A percentile compares a stretch with the other conserved stretches of the same genome.
Evolutionary conservation across 1,140 invertebrate species (phyloP).

Genomic region (Mamestra configurata): DNA sequence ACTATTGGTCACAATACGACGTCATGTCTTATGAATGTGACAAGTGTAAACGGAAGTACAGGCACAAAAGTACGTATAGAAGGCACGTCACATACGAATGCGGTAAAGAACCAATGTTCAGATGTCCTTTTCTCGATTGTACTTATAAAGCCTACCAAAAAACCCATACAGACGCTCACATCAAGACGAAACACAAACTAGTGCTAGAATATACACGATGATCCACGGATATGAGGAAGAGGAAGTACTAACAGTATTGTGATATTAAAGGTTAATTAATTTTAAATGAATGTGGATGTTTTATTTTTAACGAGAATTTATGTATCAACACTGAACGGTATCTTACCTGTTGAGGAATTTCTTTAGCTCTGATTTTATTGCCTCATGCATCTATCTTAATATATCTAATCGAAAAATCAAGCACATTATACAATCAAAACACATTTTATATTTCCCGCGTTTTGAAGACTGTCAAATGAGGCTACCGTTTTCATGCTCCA

Average conservation of each 20-base stretch:
- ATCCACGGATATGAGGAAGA: conserved; percentile 58
- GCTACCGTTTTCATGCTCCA: too few relatives aligned
- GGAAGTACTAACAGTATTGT: conserved; percentile 72
- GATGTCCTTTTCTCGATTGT: conserved; percentile 85
- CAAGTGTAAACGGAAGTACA: conserved; percentile 83
- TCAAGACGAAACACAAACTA: conserved; percentile 80
- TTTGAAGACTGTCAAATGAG: too few relatives aligned
- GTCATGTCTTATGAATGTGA: conserved; percentile 82
- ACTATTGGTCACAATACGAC: conserved; percentile 82
- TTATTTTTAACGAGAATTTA: conserved; percentile 53
- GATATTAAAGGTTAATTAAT: conserved; percentile 82
- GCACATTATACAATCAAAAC: too few relatives aligned
- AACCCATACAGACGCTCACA: conserved; percentile 82
- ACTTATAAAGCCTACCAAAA: conserved; percentile 87
- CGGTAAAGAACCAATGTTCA: conserved; percentile 87
- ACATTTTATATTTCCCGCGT: too few relatives aligned
- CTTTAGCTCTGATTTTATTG: too few relatives aligned
- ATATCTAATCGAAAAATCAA: too few relatives aligned
- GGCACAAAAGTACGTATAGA: conserved; percentile 87
- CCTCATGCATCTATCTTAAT: too few relatives aligned
- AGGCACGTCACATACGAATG: conserved; percentile 87
- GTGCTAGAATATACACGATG: conserved; percentile 82
- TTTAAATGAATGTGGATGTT: conserved; percentile 56
- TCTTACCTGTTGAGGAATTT: too few relatives aligned
- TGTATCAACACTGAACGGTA: neutral